Conservation (phyloP, 2,888 invertebrate genomes). For the Antheraea assamensis region DNA sequence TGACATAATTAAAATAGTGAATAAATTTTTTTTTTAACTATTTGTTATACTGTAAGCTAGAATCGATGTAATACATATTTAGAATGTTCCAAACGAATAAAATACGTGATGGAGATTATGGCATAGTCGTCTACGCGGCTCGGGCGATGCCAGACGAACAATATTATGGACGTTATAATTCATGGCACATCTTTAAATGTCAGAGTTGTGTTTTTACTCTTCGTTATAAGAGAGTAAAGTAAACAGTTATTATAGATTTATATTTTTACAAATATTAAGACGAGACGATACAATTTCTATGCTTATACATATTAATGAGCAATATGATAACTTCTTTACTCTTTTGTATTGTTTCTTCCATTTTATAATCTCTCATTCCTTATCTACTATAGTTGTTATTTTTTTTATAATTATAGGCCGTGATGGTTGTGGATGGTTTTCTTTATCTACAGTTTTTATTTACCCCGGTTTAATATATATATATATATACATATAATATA, state of each 20-base stretch:
- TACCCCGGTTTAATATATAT: conserved; percentile 34
- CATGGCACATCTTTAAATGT: background rate
- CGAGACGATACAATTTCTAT: background rate
- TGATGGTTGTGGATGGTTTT: conserved; percentile 38
- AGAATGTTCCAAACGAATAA: background rate
- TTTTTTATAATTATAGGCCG: conserved; percentile 49
- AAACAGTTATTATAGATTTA: no score
- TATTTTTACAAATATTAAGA: no score
- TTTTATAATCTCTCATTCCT: conserved; percentile 31
- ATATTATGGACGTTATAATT: background rate
- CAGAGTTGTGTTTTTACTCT: background rate
- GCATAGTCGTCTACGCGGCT: background rate
- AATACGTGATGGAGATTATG: background rate
- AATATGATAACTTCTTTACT: background rate
- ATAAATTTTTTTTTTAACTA: no score
- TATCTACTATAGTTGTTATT: conserved; percentile 45
- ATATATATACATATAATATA: no score
- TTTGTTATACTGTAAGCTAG: background rate
- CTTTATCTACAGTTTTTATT: conserved; percentile 31
- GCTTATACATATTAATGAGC: background rate
- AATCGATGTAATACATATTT: background rate
- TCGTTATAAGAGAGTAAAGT: no score
- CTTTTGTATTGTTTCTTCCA: background rate
- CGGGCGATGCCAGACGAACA: background rate
- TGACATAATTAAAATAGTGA: no score